phyloP scores from a whole-genome alignment of 2,888 invertebrate species.

The Caenorhabditis sp. region DNA sequence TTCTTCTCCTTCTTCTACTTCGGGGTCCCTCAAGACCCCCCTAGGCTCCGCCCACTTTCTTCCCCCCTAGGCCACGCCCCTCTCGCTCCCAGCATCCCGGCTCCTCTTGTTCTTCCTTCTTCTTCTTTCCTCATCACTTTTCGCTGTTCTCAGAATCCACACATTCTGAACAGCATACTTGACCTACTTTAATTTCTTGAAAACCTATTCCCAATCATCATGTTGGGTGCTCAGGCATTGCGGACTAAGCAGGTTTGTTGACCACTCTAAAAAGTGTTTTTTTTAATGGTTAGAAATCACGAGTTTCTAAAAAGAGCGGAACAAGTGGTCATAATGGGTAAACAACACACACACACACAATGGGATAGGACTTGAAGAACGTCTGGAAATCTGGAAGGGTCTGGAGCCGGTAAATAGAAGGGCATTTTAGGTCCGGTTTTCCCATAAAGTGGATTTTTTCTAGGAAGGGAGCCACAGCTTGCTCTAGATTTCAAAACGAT shows the following conservation, averaged over 20 bases:
- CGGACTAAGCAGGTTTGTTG: slow-evolving; percentile 70
- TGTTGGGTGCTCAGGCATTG: slow-evolving; percentile 72
- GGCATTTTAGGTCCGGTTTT: no score
- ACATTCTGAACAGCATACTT: neutral
- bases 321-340: slow-evolving; percentile 5
- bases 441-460: no score
- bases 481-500: neutral
- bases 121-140: slow-evolving; percentile 8
- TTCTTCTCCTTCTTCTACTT: slow-evolving; percentile 1
- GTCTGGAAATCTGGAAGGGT: neutral
- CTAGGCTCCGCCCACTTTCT: slow-evolving; percentile 33
- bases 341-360: neutral
- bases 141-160: neutral
- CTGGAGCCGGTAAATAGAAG: neutral
- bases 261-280: neutral
- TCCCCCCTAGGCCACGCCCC: neutral
- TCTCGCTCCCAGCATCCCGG: no score
- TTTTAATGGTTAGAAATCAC: no score
- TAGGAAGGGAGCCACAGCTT: no score
- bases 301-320: neutral
- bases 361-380: slow-evolving; percentile 7
- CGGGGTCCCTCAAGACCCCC: slow-evolving; percentile 13
- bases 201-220: neutral
- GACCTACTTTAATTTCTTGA: neutral
- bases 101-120: slow-evolving; percentile 2